These are phyloP conservation scores for Vimba vimba DNA, from an alignment of 2,113 vertebrate genomes.

Conservation along the genomic window DNA sequence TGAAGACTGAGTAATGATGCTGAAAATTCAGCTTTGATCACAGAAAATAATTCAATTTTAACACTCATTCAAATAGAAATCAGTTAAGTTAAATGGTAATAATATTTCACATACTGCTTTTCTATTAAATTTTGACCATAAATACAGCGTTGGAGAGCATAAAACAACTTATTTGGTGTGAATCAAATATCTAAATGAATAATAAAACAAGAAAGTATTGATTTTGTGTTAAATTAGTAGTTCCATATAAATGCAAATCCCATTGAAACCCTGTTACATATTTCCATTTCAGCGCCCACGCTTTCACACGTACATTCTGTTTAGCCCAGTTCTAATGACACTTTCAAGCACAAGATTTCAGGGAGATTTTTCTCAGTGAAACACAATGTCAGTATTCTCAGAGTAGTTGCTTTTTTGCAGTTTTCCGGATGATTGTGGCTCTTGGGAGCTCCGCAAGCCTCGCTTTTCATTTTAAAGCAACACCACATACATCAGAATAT, in stretches of 20 bases:
- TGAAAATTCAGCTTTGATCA: no score
- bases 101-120: no score
- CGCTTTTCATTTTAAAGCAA: background rate
- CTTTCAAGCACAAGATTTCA: background rate
- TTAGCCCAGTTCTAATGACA: constrained; percentile 17
- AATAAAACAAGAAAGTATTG: background rate
- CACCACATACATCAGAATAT: background rate
- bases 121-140: no score
- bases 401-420: background rate
- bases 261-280: background rate
- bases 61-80: no score
- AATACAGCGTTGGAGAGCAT: no score
- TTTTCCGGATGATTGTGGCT: background rate
- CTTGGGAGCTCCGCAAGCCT: background rate
- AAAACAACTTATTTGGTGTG: background rate
- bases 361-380: background rate
- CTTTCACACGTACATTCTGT: background rate
- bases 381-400: constrained; percentile 4
- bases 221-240: background rate
- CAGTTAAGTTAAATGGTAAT: no score
- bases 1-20: no score
- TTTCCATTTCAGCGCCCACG: background rate
- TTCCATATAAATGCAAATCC: background rate
- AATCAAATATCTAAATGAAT: background rate
- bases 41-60: no score